Percentiles rank a stretch among this genome's conserved stretches.
Conservation (phyloP, 2,113 vertebrate genomes). For the Fukomys damarensis region DNA sequence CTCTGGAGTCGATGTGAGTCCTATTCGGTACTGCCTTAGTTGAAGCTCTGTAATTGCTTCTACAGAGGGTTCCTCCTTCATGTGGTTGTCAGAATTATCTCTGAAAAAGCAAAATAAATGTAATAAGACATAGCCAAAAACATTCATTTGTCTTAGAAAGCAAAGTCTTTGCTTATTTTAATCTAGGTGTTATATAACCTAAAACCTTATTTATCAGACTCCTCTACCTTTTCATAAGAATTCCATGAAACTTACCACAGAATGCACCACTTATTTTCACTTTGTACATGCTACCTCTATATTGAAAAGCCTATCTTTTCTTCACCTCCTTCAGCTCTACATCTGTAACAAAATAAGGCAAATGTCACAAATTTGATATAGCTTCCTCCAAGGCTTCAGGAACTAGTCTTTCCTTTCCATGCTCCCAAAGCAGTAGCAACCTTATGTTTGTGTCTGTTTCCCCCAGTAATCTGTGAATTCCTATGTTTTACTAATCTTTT, state of each 20-base stretch:
- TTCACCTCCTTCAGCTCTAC: background rate
- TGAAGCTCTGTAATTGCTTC: background rate
- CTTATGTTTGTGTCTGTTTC: background rate
- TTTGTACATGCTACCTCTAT: background rate
- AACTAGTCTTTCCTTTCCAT: background rate
- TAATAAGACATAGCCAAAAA: slow-evolving; percentile 6
- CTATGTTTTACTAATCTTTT: background rate
- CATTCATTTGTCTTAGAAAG: background rate
- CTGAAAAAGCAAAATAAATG: slow-evolving; percentile 15
- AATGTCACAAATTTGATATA: background rate
- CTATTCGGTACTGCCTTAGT: background rate
- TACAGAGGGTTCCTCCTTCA: background rate
- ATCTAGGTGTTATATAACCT: background rate
- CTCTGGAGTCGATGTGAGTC: background rate
- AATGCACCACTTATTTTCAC: background rate
- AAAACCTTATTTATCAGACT: background rate
- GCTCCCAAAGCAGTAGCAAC: background rate
- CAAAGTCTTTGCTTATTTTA: background rate
- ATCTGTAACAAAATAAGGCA: background rate
- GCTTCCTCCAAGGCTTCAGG: background rate
- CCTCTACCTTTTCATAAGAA: background rate
- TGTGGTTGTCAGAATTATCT: background rate
- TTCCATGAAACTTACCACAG: background rate
- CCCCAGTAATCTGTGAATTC: background rate
- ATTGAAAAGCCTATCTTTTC: background rate